Evolutionary conservation across 2,888 invertebrate species (phyloP).

Genomic region (Perithous albicinctus): DNA sequence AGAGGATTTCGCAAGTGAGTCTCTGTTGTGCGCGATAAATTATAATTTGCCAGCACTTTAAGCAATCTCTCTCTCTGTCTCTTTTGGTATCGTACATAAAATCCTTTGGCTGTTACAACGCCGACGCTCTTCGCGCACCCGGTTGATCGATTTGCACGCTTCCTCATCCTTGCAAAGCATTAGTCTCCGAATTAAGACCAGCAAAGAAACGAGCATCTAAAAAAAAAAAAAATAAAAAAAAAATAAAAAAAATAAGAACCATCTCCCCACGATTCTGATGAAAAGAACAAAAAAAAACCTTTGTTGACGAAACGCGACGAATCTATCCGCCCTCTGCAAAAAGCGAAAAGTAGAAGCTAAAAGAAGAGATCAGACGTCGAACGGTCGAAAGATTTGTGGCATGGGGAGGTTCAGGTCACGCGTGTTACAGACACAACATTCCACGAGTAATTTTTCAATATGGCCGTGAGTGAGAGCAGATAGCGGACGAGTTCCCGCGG

Average conservation of each 20-base stretch:
- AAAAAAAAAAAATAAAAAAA: neutral
- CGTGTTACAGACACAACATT: conserved; percentile 44
- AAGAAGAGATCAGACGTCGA: conserved; percentile 33
- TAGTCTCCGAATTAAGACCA: conserved; percentile 42
- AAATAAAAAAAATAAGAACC: neutral
- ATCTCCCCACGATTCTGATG: neutral
- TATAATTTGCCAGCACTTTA: conserved; percentile 75
- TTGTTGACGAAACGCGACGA: conserved; percentile 1
- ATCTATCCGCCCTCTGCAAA: conserved; percentile 13
- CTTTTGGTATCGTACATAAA: conserved; percentile 28
- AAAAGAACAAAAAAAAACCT: conserved; percentile 3
- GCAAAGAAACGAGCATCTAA: neutral
- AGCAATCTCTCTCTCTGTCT: conserved; percentile 16
- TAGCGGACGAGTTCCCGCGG: conserved; percentile 29
- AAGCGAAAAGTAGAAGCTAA: neutral
- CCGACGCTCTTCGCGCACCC: conserved; percentile 37
- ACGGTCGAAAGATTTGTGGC: neutral
- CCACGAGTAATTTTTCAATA: conserved; percentile 59
- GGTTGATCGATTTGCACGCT: conserved; percentile 64
- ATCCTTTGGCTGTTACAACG: conserved; percentile 40
- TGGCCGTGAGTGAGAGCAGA: conserved; percentile 38
- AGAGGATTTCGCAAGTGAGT: conserved; percentile 66
- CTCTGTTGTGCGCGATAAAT: conserved; percentile 74
- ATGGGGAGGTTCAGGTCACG: conserved; percentile 37
- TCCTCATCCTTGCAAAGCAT: conserved; percentile 27